Conservation (phyloP, 2,113 vertebrate genomes). For the Thunnus maccoyii region DNA sequence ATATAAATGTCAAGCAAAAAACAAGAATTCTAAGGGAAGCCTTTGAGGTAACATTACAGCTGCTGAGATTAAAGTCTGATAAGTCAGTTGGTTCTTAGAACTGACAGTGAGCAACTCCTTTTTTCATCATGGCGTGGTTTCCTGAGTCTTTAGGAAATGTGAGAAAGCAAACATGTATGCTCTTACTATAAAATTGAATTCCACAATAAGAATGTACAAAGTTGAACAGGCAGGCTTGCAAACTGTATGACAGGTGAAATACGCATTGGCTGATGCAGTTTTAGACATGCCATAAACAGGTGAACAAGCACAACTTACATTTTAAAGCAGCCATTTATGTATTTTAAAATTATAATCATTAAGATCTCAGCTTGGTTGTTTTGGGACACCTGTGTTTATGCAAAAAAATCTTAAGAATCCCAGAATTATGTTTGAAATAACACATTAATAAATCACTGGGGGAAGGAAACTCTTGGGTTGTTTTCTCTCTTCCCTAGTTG, state of each 20-base stretch:
- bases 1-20: constrained; percentile 37
- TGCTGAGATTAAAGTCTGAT: constrained; percentile 28
- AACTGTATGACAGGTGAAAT: neutral
- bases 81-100: neutral
- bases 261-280: no score
- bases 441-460: neutral
- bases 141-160: neutral
- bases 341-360: neutral
- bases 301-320: neutral
- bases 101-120: neutral
- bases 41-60: constrained; percentile 15
- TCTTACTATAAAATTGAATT: neutral
- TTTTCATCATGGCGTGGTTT: neutral
- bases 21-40: neutral
- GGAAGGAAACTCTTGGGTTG: no score
- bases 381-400: neutral
- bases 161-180: neutral
- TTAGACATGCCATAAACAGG: no score
- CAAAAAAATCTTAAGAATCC: no score
- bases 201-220: no score
- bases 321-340: neutral
- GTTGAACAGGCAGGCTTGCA: neutral
- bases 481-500: no score
- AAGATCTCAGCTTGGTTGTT: neutral
- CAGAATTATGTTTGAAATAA: neutral